These are phyloP conservation scores for Asteroscopus sphinx DNA, from an alignment of 2,888 invertebrate species.

Conservation along the genomic window DNA sequence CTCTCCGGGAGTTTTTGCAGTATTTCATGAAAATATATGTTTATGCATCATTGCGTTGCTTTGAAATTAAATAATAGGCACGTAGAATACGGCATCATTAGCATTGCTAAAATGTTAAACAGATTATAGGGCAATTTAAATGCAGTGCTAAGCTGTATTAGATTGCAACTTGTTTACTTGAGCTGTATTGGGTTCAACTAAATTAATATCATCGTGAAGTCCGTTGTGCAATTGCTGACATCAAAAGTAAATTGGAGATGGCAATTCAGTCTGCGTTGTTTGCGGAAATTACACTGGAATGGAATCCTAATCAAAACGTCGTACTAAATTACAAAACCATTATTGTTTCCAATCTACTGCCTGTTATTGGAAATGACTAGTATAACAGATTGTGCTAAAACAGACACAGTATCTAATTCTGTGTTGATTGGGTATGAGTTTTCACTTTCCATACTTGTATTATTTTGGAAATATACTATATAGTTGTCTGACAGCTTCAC, in stretches of 20 bases:
- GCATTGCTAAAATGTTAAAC: conserved; percentile 28
- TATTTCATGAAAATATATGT: conserved; percentile 46
- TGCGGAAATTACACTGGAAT: conserved; percentile 40
- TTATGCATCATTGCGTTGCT: conserved; percentile 45
- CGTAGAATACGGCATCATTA: conserved; percentile 24
- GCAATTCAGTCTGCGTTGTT: conserved; percentile 39
- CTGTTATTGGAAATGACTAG: conserved; percentile 27
- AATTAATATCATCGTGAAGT: conserved; percentile 26
- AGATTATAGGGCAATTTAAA: conserved; percentile 21
- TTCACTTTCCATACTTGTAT: conserved; percentile 18
- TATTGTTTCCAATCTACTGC: conserved; percentile 32
- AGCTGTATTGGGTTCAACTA: conserved; percentile 26
- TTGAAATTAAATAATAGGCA: conserved; percentile 37
- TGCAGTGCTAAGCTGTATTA: conserved; percentile 20
- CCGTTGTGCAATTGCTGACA: conserved; percentile 48
- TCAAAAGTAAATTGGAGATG: conserved; percentile 48
- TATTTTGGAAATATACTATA: conserved; percentile 12
- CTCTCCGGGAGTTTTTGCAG: conserved; percentile 37
- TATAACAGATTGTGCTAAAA: conserved; percentile 19
- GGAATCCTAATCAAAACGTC: conserved; percentile 41
- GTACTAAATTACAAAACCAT: conserved; percentile 28
- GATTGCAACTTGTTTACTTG: conserved; percentile 28
- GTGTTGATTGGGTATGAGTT: conserved; percentile 14
- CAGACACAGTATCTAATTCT: conserved; percentile 18
- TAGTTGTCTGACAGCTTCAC: conserved; percentile 23